Evolutionary conservation across 2,888 invertebrate species (phyloP), one percentile per base, ranked within the genome.

Genomic region (Tenodera sinensis): DNA sequence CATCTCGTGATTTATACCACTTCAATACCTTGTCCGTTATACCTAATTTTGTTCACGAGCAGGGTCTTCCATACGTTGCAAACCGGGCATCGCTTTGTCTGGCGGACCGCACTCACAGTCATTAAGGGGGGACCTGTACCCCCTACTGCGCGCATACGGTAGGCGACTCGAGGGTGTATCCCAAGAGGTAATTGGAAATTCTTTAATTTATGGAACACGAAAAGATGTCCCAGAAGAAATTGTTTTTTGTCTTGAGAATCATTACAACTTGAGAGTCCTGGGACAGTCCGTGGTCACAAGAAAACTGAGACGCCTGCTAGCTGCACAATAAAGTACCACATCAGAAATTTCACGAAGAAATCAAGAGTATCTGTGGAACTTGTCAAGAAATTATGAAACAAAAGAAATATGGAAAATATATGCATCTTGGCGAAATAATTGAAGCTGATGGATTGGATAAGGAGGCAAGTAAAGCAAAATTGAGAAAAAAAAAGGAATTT

Each of bases 161-260:
- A 90, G 91, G 91, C 89, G 89, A 88, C 88, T 88, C 87, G 90
- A 91, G 87, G 89, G 91, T 94, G 88, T 54, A 34, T 84, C 93
- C 93, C 93, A 93, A 94, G 93, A 92, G 94, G 94, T 93, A 95
- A 94, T 92, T 95, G 94, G 93, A 91, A 91, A 90, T 90, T 90
- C 90, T 89, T 89, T 91, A 91, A 91, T 91, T 91, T 91, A 91
- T 91, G 91, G 90, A 89, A 90, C 89, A 90, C 88, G 90, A 85
- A 82, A 89, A 89, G 88, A 89, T 89, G 90, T 90, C 89, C 88
- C 30, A 54, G 83, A 82, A 83, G 87, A 81, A 88, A 89, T 88
- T 84, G 84, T 84, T 89, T 88, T 90, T 85, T 85, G 85, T 85
- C 85, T 85, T 54, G 85, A 54, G 83, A 71, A 83, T 83, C 83